These are phyloP conservation scores for Drosophila persimilis DNA, from an alignment of 1,140 invertebrate genomes.

Conservation along the genomic window DNA sequence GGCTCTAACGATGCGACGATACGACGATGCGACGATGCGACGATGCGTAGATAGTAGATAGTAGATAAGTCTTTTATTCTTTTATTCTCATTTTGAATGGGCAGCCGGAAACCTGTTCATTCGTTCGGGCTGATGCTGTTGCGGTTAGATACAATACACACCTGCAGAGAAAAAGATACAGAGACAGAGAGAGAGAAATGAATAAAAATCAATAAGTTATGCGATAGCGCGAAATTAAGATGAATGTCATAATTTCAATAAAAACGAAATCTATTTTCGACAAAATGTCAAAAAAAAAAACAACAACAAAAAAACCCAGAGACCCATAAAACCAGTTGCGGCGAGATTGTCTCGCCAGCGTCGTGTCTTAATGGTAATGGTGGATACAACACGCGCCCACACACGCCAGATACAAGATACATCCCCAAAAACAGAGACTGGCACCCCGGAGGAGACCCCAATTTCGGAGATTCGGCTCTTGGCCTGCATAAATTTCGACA, in stretches of 20 bases:
- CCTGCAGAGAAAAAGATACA: conserved; percentile 52
- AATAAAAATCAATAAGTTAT: conserved; percentile 73
- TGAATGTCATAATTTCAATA: conserved; percentile 81
- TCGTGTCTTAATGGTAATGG: conserved; percentile 32
- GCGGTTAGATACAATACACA: conserved; percentile 40
- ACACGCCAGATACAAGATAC: conserved; percentile 13
- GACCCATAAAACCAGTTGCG: conserved; percentile 42
- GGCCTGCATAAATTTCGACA: conserved; percentile 70
- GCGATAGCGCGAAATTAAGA: conserved; percentile 74
- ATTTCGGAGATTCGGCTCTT: conserved; percentile 45
- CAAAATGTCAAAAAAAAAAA: conserved; percentile 10
- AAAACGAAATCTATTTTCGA: conserved; percentile 76
- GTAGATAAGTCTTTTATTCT: too few relatives aligned
- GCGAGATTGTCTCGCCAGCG: conserved; percentile 33
- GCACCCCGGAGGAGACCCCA: conserved; percentile 7
- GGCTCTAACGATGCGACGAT: conserved; percentile 46
- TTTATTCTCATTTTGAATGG: conserved; percentile 8
- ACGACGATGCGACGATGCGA: conserved; percentile 45
- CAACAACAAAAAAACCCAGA: conserved; percentile 12
- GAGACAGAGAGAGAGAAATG: conserved; percentile 13
- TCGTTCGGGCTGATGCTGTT: neutral
- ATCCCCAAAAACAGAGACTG: conserved; percentile 8
- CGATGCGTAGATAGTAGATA: conserved; percentile 39
- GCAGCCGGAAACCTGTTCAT: conserved; percentile 50
- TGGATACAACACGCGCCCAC: conserved; percentile 50